A percentile compares a stretch with the other conserved stretches of the same genome.
Evolutionary conservation across 2,113 vertebrate species (phyloP).

Genomic region (Sigmodon hispidus): DNA sequence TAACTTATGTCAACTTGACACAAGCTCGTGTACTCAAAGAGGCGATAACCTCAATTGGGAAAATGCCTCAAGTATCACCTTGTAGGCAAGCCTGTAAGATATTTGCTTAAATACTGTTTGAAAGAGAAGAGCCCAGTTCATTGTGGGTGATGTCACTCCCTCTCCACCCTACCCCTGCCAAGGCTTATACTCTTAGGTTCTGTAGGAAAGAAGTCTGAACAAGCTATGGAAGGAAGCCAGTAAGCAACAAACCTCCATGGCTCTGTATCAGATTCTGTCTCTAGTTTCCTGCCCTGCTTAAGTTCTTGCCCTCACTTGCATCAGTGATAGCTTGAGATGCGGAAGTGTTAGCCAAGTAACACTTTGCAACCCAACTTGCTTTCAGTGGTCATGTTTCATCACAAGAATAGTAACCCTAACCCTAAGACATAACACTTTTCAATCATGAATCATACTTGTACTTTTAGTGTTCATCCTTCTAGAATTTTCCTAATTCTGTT

Average conservation of each 20-base stretch:
- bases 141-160: too few species aligned
- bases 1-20: background rate
- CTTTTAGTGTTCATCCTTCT: background rate
- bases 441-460: background rate
- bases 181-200: background rate
- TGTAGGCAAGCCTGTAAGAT: background rate
- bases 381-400: background rate
- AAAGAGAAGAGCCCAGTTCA: background rate
- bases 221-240: background rate
- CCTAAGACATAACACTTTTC: background rate
- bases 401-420: background rate
- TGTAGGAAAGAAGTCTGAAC: background rate
- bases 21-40: background rate
- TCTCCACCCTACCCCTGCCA: too few species aligned
- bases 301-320: background rate
- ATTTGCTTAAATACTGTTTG: background rate
- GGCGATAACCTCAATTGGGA: background rate
- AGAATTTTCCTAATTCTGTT: background rate
- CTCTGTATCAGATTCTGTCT: background rate
- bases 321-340: background rate
- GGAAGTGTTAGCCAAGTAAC: background rate
- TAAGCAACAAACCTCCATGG: background rate
- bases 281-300: background rate
- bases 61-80: background rate
- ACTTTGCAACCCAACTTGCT: background rate